A percentile compares a stretch with the other conserved stretches of the same genome.
Conservation (phyloP, 2,797 vertebrate genomes). For the Eidolon dupreanum region DNA sequence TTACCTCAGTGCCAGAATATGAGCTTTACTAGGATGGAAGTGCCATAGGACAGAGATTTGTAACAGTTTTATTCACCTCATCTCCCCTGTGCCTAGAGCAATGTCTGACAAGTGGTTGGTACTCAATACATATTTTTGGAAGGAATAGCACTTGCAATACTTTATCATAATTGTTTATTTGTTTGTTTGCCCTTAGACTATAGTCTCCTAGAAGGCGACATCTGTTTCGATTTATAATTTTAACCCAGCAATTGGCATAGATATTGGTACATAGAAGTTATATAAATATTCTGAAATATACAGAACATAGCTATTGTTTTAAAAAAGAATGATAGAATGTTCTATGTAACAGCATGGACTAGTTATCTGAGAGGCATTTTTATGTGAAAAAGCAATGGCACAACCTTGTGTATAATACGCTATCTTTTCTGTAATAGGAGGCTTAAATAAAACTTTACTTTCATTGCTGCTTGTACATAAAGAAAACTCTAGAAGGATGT, state of each 20-base stretch:
- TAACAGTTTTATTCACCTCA: fast-evolving
- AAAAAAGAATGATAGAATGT: background rate
- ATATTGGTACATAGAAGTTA: background rate
- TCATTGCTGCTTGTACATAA: background rate
- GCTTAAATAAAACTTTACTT: background rate
- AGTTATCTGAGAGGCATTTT: background rate
- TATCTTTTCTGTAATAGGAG: background rate
- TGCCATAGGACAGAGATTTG: background rate
- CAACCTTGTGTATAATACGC: background rate
- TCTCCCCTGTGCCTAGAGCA: background rate
- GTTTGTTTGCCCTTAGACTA: background rate
- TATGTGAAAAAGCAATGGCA: background rate
- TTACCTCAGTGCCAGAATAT: background rate
- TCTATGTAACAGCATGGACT: background rate
- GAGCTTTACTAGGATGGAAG: background rate
- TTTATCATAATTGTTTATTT: background rate
- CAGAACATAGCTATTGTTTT: background rate
- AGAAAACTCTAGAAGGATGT: background rate
- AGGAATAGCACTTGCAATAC: background rate
- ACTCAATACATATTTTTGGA: background rate
- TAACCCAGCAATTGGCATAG: background rate
- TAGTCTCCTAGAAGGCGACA: background rate
- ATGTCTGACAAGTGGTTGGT: background rate
- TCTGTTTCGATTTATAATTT: background rate
- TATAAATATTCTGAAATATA: background rate